Conservation (phyloP, 2,888 invertebrate species). For the Druceiella hillmani region DNA sequence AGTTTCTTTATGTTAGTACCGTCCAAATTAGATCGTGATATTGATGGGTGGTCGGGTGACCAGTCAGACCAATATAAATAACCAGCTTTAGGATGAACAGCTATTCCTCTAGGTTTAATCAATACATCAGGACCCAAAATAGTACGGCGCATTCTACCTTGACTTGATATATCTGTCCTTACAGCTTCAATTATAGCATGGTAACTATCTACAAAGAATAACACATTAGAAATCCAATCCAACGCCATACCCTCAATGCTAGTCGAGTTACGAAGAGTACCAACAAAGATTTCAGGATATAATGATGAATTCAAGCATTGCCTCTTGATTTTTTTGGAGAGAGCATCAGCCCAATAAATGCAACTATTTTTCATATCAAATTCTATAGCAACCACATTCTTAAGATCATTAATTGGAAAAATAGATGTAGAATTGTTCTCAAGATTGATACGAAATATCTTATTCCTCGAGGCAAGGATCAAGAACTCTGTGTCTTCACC, state of each 20-base stretch:
- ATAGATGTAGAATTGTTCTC: conserved; percentile 53
- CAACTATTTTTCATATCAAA: conserved; percentile 81
- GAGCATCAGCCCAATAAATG: conserved; percentile 85
- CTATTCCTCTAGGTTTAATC: conserved; percentile 73
- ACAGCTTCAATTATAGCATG: conserved; percentile 77
- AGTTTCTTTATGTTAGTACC: conserved; percentile 63
- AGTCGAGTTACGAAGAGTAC: conserved; percentile 64
- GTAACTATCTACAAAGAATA: conserved; percentile 84
- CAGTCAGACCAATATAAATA: conserved; percentile 85
- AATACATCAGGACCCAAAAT: conserved; percentile 63
- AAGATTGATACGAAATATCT: conserved; percentile 68
- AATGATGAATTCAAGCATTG: conserved; percentile 69
- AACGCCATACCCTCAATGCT: conserved; percentile 86
- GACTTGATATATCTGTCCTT: conserved; percentile 52
- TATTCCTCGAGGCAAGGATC: conserved; percentile 71
- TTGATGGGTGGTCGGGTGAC: conserved; percentile 70
- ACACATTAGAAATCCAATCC: conserved; percentile 81
- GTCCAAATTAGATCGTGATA: conserved; percentile 75
- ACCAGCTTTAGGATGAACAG: conserved; percentile 76
- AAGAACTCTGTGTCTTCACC: conserved; percentile 69
- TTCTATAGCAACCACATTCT: conserved; percentile 81
- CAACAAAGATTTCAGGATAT: conserved; percentile 64
- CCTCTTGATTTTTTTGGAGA: conserved; percentile 69
- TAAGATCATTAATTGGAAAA: conserved; percentile 64
- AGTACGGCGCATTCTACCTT: conserved; percentile 69